Conservation (phyloP, 2,797 vertebrate species). For the Sphenodon punctatus region DNA sequence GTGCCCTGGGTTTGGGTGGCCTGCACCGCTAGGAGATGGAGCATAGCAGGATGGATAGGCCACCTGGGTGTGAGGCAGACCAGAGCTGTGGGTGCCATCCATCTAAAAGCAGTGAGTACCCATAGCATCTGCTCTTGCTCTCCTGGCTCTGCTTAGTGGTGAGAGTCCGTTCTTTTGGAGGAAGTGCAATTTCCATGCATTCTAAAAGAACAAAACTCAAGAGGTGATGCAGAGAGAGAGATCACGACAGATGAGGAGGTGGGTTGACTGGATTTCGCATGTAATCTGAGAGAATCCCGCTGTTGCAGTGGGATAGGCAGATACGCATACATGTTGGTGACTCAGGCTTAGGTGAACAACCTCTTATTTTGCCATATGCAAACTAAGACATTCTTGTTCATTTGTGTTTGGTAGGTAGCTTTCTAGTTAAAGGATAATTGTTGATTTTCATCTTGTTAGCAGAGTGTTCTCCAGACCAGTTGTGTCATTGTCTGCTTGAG, state of each 20-base stretch:
- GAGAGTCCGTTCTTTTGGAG: neutral
- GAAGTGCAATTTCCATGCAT: rapidly evolving
- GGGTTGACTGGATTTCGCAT: neutral
- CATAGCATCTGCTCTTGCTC: too few relatives aligned
- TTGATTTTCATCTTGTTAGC: neutral
- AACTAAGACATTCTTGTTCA: neutral
- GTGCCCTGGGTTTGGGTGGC: too few relatives aligned
- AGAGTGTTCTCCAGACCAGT: neutral
- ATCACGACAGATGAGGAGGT: neutral
- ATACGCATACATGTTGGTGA: too few relatives aligned
- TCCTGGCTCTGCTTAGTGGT: neutral
- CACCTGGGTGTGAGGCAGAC: too few relatives aligned
- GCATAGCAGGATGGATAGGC: too few relatives aligned
- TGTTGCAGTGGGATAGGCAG: neutral
- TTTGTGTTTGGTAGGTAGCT: neutral
- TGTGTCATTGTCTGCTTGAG: neutral
- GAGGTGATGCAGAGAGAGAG: neutral
- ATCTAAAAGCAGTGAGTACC: too few relatives aligned
- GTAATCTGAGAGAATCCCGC: neutral
- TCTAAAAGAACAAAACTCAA: neutral
- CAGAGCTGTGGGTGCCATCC: too few relatives aligned
- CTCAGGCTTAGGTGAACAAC: too few relatives aligned
- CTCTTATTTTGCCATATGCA: neutral
- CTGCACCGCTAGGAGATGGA: too few relatives aligned
- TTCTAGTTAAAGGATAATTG: neutral